Evolutionary conservation across 2,113 vertebrate genomes (phyloP).

Genomic region (Myotis lucifugus): DNA sequence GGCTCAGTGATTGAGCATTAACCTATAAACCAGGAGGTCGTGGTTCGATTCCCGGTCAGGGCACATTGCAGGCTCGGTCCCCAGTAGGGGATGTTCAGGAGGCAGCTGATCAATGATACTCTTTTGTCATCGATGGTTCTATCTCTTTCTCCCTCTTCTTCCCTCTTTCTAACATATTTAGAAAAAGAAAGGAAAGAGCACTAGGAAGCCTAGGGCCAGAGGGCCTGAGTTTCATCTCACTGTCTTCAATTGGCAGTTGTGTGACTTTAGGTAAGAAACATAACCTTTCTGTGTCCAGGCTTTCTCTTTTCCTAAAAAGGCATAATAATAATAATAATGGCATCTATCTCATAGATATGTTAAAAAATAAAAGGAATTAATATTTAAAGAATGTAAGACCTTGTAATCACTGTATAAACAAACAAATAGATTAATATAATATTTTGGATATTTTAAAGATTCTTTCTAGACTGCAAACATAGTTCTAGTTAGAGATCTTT

Average conservation of each 20-base stretch:
- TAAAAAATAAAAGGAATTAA: not conserved
- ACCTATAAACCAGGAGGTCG: too few species aligned
- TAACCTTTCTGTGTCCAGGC: not conserved
- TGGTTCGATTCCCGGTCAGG: too few species aligned
- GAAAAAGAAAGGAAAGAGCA: not conserved
- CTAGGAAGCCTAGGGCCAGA: rapidly evolving
- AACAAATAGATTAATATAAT: not conserved
- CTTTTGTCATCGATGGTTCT: too few species aligned
- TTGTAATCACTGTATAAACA: not conserved
- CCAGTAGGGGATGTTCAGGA: too few species aligned
- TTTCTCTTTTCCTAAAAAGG: not conserved
- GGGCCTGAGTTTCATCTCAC: rapidly evolving
- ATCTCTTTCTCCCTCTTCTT: too few species aligned
- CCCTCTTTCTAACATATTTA: too few species aligned
- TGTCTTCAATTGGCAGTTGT: not conserved
- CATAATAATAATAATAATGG: not conserved
- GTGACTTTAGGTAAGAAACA: not conserved
- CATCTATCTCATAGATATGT: not conserved
- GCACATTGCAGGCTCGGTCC: too few species aligned
- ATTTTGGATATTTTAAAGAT: not conserved
- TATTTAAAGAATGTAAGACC: not conserved
- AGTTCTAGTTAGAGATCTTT: not conserved
- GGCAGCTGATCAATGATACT: too few species aligned
- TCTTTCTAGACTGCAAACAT: not conserved
- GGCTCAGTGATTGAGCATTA: too few species aligned